phyloP scores from a whole-genome alignment of 2,113 vertebrate genomes.

The Micronisus gabar region DNA sequence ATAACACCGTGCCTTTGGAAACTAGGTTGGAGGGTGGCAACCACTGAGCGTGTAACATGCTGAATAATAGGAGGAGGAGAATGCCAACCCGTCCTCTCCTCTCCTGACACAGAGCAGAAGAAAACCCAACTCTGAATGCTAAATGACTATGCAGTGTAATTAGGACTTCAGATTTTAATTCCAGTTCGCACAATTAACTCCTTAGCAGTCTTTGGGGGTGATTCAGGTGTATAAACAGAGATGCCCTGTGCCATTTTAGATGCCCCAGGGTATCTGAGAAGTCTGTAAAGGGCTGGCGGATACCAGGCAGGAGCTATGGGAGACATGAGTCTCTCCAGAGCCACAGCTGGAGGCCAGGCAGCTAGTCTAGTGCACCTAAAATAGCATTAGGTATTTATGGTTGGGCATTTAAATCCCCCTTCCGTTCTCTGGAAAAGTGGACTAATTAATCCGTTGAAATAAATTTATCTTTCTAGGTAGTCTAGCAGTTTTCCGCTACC shows the following conservation, averaged over 20 bases:
- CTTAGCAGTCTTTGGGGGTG: not conserved
- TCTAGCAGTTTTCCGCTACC: not conserved
- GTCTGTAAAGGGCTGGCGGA: not conserved
- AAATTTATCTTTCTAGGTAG: not conserved
- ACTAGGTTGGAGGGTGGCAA: not conserved
- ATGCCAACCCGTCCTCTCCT: not conserved
- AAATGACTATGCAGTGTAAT: not conserved
- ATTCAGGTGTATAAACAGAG: not conserved
- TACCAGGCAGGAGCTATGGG: not conserved
- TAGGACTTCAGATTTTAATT: not conserved
- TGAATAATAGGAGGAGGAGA: not conserved
- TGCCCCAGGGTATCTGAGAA: not conserved
- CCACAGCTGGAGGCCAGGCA: not conserved
- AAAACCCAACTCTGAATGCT: not conserved
- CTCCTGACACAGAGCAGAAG: not conserved
- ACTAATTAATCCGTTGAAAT: not conserved
- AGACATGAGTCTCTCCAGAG: not conserved
- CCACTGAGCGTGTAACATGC: not conserved
- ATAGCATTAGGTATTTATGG: not conserved
- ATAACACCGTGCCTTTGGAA: not conserved
- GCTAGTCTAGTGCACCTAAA: not conserved
- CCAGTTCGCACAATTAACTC: not conserved
- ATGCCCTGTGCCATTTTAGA: not conserved
- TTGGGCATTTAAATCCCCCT: not conserved
- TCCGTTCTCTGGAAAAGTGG: not conserved